A percentile compares a stretch with the other conserved stretches of the same genome.
Evolutionary conservation across 1,140 invertebrate genomes (phyloP).

Genomic region (Akabosia matsudoensis): DNA sequence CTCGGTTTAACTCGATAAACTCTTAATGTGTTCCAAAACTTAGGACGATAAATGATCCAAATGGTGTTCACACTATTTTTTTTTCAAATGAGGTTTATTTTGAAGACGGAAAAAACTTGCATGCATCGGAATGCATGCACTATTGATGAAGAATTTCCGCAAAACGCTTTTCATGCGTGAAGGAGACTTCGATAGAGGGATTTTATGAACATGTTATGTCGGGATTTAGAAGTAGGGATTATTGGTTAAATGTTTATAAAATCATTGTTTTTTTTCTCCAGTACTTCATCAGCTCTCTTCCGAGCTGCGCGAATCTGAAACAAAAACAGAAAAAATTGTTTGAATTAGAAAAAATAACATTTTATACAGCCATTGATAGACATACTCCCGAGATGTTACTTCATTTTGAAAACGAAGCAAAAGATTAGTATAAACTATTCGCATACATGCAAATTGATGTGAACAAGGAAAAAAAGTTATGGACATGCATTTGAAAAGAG

Average conservation of each 20-base stretch:
- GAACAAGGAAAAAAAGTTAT: too few relatives aligned
- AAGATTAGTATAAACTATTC: too few relatives aligned
- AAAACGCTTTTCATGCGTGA: background rate
- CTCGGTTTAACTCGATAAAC: too few relatives aligned
- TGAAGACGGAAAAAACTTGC: background rate
- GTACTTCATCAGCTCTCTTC: conserved; percentile 38
- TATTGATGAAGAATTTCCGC: background rate
- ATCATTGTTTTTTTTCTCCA: background rate
- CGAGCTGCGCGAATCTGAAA: conserved; percentile 33
- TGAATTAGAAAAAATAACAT: conserved; percentile 15
- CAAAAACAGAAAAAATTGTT: conserved; percentile 25
- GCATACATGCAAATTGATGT: too few relatives aligned
- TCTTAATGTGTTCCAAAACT: background rate
- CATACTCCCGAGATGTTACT: too few relatives aligned
- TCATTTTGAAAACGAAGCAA: too few relatives aligned
- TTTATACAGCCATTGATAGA: too few relatives aligned
- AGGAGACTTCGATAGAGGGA: background rate
- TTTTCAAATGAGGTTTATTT: background rate
- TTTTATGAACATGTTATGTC: background rate
- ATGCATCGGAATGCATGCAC: too few relatives aligned
- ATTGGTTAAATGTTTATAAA: background rate
- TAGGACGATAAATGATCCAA: background rate
- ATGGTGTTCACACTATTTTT: background rate
- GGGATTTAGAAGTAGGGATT: background rate
- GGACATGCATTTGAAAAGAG: too few relatives aligned